These are phyloP conservation scores for Rhyacophila brunnea DNA, from an alignment of 1,140 invertebrate genomes.

Conservation along the genomic window DNA sequence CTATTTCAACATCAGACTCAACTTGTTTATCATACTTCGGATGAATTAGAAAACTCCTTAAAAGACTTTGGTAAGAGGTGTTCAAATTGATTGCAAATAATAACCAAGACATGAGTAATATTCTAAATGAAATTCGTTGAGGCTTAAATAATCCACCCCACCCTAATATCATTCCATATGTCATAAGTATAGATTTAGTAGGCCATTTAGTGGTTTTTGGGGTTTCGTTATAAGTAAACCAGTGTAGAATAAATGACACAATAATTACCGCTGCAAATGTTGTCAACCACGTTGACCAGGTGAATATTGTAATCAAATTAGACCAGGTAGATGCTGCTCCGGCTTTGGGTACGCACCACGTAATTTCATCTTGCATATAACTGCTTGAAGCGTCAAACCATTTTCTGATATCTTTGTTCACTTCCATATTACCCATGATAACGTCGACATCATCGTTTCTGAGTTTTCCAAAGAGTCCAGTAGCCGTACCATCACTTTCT, in stretches of 20 bases:
- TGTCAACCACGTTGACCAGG: slow-evolving; percentile 49
- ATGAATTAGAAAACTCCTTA: slow-evolving; percentile 53
- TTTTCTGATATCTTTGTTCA: slow-evolving; percentile 45
- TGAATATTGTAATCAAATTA: slow-evolving; percentile 51
- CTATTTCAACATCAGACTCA: slow-evolving; percentile 45
- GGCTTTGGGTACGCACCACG: slow-evolving; percentile 49
- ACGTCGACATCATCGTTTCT: slow-evolving; percentile 45
- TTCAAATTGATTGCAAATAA: slow-evolving; percentile 52
- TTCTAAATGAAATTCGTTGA: slow-evolving; percentile 46
- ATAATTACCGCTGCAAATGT: slow-evolving; percentile 43
- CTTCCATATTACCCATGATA: slow-evolving; percentile 51
- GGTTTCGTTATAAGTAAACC: slow-evolving; percentile 45
- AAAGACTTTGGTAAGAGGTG: slow-evolving; percentile 52
- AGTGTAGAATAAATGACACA: slow-evolving; percentile 48
- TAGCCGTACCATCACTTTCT: slow-evolving; percentile 41
- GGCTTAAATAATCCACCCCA: slow-evolving; percentile 48
- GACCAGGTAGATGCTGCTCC: slow-evolving; percentile 46
- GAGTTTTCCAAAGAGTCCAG: slow-evolving; percentile 43
- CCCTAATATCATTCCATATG: slow-evolving; percentile 50
- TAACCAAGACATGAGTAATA: slow-evolving; percentile 50
- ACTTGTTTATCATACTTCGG: slow-evolving; percentile 52
- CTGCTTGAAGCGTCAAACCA: slow-evolving; percentile 49
- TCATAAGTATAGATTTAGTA: slow-evolving; percentile 50
- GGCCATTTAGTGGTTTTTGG: slow-evolving; percentile 46
- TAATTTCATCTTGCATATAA: slow-evolving; percentile 53